Conservation (phyloP, 2,797 vertebrate species). For the Chelmon rostratus region DNA sequence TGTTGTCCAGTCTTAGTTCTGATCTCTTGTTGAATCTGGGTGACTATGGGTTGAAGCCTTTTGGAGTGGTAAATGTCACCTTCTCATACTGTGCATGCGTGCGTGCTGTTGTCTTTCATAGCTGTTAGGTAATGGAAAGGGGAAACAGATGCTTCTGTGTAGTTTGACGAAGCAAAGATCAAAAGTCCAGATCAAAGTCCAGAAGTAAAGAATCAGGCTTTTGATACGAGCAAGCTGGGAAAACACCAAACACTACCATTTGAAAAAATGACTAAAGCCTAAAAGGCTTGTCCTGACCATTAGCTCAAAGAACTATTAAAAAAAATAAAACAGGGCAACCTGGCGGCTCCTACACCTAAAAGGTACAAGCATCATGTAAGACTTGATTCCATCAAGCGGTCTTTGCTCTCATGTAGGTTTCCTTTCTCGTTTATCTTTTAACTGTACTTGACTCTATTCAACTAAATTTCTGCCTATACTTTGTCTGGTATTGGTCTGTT, state of each 20-base stretch:
- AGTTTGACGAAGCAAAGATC: constrained; percentile 25
- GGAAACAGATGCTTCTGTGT: constrained; percentile 35
- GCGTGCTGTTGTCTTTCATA: constrained; percentile 21
- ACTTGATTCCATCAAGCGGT: not conserved
- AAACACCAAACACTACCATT: not conserved
- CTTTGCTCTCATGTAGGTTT: too few species aligned
- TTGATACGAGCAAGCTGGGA: not conserved
- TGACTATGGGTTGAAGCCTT: not conserved
- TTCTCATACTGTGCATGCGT: not conserved
- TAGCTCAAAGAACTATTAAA: too few species aligned
- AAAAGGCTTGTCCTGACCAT: not conserved
- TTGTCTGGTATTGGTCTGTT: not conserved
- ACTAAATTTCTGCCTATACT: not conserved
- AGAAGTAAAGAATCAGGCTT: constrained; percentile 9
- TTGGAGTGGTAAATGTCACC: not conserved
- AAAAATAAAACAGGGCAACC: not conserved
- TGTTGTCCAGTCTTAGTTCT: accelerated
- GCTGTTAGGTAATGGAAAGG: constrained; percentile 28
- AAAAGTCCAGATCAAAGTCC: constrained; percentile 35
- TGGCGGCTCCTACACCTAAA: not conserved
- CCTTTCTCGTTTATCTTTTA: not conserved
- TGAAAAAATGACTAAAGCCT: not conserved
- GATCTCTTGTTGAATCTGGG: not conserved
- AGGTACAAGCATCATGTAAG: not conserved
- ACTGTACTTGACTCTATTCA: not conserved